A percentile compares a stretch with the other conserved stretches of the same genome.
Conservation (phyloP, 1,140 invertebrate genomes). For the Apis florea region DNA sequence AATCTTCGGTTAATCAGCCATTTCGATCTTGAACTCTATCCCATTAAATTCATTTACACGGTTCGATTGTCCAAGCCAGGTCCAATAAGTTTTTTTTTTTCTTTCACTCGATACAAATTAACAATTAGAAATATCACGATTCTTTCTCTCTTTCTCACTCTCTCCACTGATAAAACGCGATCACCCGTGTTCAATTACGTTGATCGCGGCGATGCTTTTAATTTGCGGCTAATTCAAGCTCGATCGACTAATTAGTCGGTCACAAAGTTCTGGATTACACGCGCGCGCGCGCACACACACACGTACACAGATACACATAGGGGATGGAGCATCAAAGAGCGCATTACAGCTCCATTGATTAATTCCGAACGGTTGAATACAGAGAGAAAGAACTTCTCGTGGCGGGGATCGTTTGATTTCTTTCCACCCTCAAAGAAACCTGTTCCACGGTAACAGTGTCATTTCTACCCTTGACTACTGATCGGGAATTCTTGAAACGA, state of each 20-base stretch:
- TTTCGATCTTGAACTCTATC: not conserved
- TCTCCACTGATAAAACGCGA: not conserved
- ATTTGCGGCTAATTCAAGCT: not conserved
- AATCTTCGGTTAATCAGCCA: not conserved
- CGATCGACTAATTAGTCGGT: not conserved
- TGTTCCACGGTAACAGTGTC: not conserved
- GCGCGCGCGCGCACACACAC: too few species aligned
- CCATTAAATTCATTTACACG: not conserved
- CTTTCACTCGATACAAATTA: not conserved
- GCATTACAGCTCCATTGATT: conserved; percentile 4
- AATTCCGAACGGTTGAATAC: conserved; percentile 3
- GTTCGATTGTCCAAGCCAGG: not conserved
- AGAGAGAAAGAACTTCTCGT: not conserved
- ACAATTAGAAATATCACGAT: not conserved
- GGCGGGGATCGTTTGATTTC: conserved; percentile 9
- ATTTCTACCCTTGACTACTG: not conserved
- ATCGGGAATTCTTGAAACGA: conserved; percentile 6
- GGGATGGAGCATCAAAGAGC: not conserved
- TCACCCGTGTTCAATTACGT: too few species aligned
- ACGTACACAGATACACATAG: too few species aligned
- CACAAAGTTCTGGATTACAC: not conserved
- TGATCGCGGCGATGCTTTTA: not conserved
- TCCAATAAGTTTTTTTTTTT: not conserved
- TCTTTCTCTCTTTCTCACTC: not conserved
- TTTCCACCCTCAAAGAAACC: not conserved